Base-by-base conservation (phyloP, 2,888 invertebrate species). In the Brenthis daphne region DNA sequence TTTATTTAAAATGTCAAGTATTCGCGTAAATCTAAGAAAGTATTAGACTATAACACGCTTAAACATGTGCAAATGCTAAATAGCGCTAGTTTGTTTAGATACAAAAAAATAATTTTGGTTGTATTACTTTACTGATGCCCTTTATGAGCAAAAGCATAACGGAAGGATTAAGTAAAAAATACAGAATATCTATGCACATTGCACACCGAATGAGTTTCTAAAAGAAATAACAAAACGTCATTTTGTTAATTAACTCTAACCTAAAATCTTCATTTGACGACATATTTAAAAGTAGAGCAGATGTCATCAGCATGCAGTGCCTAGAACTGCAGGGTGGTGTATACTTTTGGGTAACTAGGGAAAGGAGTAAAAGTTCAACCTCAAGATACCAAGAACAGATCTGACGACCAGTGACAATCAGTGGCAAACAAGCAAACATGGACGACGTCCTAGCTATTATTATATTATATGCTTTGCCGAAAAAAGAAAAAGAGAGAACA, bases 241-340 rank as follows among this genome's bases (percentile, higher is more conserved):
- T 47, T 64, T 29, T n/a, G 54, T 20, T 67, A 61, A 67, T 61
- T 56, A 67, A 67, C 29, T 55, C 20, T 14, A 60, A 60, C 66
- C 58, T 48, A 60, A 37, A 60, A 48, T 43, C 60, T 55, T 67
- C 47, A 67, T 67, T 61, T 29, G 50, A 29, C 64, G 70, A 63
- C 67, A 65, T 55, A 60, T 57, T 61, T 47, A 50, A 53, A 71
- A 71, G 43, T 68, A 50, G 71, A 50, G 50, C 58, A 64, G 37
- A 43, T 24, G 68, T 58, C 33, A 20, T 48, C n/a, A 53, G 11
- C 16, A 51, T 53, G 63, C 37, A 63, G 4, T 13, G 14, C 33
- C 24, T 58, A 58, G 53, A 53, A 13, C 57, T 54, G 53, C 5
- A 20, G 20, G n/a, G 58, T 8, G 6, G 48, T n/a, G 13, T 43